Evolutionary conservation across 2,888 invertebrate species (phyloP).

Genomic region (Metellina segmentata): DNA sequence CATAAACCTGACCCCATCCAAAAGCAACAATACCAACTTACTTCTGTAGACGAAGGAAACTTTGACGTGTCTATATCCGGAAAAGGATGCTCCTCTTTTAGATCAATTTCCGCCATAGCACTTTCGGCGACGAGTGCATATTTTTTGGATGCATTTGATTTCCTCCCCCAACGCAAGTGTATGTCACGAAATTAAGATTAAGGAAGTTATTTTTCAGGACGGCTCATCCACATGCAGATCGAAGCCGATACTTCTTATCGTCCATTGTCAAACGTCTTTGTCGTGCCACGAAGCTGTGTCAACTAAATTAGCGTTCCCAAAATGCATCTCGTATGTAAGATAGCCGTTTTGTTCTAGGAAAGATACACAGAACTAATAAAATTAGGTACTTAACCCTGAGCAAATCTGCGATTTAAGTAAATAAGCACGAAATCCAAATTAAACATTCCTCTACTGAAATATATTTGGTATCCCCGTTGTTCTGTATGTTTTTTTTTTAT

Average conservation of each 20-base stretch:
- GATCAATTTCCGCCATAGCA: constrained; percentile 1
- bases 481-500: no score
- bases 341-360: constrained; percentile 18
- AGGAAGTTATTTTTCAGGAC: constrained; percentile 11
- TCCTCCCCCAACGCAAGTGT: neutral
- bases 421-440: constrained; percentile 22
- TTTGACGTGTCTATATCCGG: neutral
- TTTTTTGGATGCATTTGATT: neutral
- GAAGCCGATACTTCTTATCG: neutral
- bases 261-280: neutral
- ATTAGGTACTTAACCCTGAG: neutral
- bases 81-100: neutral
- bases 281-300: constrained; percentile 31
- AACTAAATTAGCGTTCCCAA: constrained; percentile 13
- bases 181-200: constrained; percentile 24
- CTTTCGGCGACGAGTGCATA: neutral
- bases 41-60: neutral
- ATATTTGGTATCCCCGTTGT: neutral
- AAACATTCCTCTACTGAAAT: constrained; percentile 1
- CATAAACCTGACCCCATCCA: no score
- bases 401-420: constrained; percentile 1
- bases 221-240: constrained; percentile 16
- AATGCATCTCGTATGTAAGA: neutral
- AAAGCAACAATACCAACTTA: neutral
- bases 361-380: constrained; percentile 28